A percentile compares a stretch with the other conserved stretches of the same genome.
phyloP scores from a whole-genome alignment of 2,113 vertebrate species.

The Alligator sinensis region DNA sequence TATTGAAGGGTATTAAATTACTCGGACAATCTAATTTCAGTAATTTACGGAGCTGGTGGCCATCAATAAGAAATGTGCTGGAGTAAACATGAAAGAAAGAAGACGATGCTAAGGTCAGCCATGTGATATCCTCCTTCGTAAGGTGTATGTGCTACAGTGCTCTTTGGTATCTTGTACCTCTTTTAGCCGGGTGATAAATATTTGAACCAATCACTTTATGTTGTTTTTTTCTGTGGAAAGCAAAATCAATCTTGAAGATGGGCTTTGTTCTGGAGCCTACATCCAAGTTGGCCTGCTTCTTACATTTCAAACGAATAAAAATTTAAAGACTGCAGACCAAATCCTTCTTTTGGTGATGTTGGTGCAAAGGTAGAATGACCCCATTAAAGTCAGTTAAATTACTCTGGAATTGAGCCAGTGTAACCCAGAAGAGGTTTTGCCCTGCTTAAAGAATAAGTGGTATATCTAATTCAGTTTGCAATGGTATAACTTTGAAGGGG shows the following conservation, averaged over 20 bases:
- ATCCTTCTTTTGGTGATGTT: not conserved
- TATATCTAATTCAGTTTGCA: not conserved
- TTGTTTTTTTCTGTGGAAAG: not conserved
- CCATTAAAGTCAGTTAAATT: not conserved
- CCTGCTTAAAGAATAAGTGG: not conserved
- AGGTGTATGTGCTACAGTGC: not conserved
- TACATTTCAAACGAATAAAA: not conserved
- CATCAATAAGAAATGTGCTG: not conserved
- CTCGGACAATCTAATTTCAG: constrained; percentile 12
- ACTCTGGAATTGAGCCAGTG: not conserved
- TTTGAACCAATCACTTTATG: not conserved
- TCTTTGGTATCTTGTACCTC: not conserved
- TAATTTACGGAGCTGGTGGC: constrained; percentile 27
- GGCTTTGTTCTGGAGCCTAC: not conserved
- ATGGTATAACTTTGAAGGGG: not conserved
- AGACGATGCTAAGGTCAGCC: not conserved
- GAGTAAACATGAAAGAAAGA: not conserved
- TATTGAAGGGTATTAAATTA: not conserved
- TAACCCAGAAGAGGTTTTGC: not conserved
- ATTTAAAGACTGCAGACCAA: not conserved
- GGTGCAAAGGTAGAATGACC: not conserved
- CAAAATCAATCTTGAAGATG: not conserved
- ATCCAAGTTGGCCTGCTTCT: not conserved
- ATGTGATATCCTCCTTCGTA: not conserved
- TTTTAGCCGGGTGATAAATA: not conserved